Evolutionary conservation across 1,140 invertebrate species (phyloP).

Genomic region (Drosophila rufa): DNA sequence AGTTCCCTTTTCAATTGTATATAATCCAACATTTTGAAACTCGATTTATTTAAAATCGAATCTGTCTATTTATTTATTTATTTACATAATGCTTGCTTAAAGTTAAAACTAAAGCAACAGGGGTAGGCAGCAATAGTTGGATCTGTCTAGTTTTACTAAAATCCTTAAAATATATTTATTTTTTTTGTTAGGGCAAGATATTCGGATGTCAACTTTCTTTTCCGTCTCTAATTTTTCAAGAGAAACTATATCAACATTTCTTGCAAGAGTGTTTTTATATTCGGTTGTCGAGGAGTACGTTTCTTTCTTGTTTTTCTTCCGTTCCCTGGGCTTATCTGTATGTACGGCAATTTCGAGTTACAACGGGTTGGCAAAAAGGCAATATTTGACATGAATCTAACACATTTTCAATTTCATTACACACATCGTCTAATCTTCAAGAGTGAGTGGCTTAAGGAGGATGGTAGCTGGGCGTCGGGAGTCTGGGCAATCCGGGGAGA

Average conservation of each 20-base stretch:
- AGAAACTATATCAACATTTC: neutral
- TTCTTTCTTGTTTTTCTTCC: slow-evolving; percentile 31
- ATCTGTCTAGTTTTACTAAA: no score
- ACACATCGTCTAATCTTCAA: slow-evolving; percentile 75
- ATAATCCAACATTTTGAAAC: no score
- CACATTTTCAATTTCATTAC: slow-evolving; percentile 83
- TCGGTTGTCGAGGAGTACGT: neutral
- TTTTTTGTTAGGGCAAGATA: no score
- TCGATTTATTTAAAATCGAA: no score
- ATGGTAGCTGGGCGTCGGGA: neutral
- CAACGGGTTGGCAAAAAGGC: slow-evolving; percentile 67
- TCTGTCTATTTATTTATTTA: no score
- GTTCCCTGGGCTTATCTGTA: slow-evolving; percentile 22
- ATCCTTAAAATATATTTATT: no score
- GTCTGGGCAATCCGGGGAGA: neutral
- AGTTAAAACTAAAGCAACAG: no score
- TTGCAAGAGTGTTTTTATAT: slow-evolving; percentile 7
- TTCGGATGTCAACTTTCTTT: neutral
- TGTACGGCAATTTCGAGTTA: slow-evolving; percentile 41
- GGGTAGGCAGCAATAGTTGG: no score
- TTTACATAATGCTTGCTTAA: no score
- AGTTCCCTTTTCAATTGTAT: no score
- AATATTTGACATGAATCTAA: slow-evolving; percentile 82
- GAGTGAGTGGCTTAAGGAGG: slow-evolving; percentile 28
- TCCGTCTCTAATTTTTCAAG: no score